These are phyloP conservation scores for Myotis davidii DNA, from an alignment of 2,113 vertebrate genomes.

Conservation along the genomic window DNA sequence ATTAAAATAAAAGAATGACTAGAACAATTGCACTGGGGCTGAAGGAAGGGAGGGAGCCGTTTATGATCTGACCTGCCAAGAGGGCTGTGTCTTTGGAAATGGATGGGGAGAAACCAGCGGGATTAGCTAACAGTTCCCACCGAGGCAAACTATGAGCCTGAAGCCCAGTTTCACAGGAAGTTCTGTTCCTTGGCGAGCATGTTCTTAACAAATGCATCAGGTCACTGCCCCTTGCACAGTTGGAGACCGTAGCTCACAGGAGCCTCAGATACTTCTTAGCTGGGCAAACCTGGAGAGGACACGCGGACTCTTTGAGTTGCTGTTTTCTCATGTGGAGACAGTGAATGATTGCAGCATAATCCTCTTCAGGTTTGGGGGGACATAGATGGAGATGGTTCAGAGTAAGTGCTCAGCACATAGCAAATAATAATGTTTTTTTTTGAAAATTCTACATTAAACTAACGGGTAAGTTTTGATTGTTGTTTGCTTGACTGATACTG, in stretches of 20 bases:
- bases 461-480: fast-evolving
- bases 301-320: neutral
- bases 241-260: fast-evolving
- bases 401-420: neutral
- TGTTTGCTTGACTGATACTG: neutral
- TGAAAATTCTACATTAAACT: neutral
- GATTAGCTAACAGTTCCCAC: neutral
- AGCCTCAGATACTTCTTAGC: neutral
- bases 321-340: neutral
- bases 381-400: neutral
- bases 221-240: neutral
- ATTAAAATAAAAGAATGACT: neutral
- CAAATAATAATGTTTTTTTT: neutral
- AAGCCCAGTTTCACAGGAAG: neutral
- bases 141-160: neutral
- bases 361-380: neutral
- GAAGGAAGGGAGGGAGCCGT: neutral
- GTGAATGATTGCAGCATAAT: neutral
- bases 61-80: neutral
- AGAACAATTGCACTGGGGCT: neutral
- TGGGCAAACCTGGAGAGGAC: neutral
- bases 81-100: neutral
- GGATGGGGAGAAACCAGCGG: fast-evolving
- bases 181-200: neutral
- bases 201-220: neutral